Base-by-base conservation (phyloP, 2,888 invertebrate genomes). In the Macrosoma leucophasiata region DNA sequence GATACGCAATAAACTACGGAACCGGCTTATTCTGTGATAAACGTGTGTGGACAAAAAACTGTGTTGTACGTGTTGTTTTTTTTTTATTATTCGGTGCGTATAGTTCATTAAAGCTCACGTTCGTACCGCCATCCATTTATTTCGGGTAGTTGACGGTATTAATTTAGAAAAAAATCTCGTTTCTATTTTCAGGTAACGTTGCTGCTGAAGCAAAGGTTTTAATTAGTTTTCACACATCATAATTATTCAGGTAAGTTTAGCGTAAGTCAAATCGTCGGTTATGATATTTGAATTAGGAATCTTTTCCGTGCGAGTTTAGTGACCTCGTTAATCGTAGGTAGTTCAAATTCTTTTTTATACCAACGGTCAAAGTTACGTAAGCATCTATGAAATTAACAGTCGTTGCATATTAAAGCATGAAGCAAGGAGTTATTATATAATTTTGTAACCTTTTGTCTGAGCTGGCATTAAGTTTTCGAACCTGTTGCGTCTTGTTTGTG, bases 1-100 rank as follows among this genome's bases (percentile, higher is more conserved):
- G 66, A 66, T 66, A 71, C 71, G 65, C 65, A 70, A 77, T 75
- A 76, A 79, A 81, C 77, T 79, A 79, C 73, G 73, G 64, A 73
- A 66, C 64, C 63, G 62, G 64, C 43, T 63, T 52, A 64, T 57
- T 49, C 69, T 77, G 77, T 66, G 66, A 58, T 62, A 60, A 66
- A 57, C 67, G 64, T 39, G 65, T 74, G 76, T 76, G 78, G 70
- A 77, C 76, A 59, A 59, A 56, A 58, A 70, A 68, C 62, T 68
- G 69, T 77, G 76, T 46, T 62, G 61, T 59, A 62, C 68, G 69
- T 50, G 55, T 63, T n/a, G 62, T 39, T 44, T 37, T 25, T 33
- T 29, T 23, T 36, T 39, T 20, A n/a, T n/a, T n/a, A n/a, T n/a
- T n/a, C n/a, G n/a, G n/a, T n/a, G n/a, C n/a, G n/a, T n/a, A n/a